A percentile compares a stretch with the other conserved stretches of the same genome.
phyloP scores from a whole-genome alignment of 2,113 vertebrate species.

The Campylomormyrus tamandua region DNA sequence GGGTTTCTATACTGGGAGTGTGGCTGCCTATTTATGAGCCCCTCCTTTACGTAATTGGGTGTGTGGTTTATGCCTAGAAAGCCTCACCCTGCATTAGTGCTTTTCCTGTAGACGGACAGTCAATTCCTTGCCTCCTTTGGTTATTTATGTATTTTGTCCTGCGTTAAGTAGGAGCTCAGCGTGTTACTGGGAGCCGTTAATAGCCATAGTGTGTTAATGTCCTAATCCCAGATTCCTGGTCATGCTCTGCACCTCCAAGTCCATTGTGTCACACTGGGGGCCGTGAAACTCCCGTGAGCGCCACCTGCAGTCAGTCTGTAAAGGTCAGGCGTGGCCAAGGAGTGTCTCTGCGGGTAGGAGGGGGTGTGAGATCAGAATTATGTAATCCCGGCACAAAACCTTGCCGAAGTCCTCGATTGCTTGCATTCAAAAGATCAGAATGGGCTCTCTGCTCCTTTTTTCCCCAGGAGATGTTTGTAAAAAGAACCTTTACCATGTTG shows the following conservation, averaged over 20 bases:
- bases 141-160: neutral
- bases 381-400: neutral
- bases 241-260: neutral
- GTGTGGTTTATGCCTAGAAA: neutral
- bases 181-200: neutral
- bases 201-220: neutral
- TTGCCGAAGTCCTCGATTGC: neutral
- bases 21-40: neutral
- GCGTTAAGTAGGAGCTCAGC: neutral
- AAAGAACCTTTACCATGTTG: neutral
- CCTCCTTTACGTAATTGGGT: neutral
- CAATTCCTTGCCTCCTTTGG: slow-evolving; percentile 1
- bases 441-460: neutral
- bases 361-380: neutral
- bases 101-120: neutral
- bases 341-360: neutral
- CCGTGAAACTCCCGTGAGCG: neutral
- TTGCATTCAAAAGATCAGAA: neutral
- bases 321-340: neutral
- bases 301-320: neutral
- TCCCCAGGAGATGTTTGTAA: neutral
- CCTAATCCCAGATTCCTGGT: neutral
- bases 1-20: neutral
- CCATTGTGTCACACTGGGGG: neutral
- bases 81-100: neutral